Conservation (phyloP, 2,797 vertebrate species). For the Spinibarbus caldwelli region DNA sequence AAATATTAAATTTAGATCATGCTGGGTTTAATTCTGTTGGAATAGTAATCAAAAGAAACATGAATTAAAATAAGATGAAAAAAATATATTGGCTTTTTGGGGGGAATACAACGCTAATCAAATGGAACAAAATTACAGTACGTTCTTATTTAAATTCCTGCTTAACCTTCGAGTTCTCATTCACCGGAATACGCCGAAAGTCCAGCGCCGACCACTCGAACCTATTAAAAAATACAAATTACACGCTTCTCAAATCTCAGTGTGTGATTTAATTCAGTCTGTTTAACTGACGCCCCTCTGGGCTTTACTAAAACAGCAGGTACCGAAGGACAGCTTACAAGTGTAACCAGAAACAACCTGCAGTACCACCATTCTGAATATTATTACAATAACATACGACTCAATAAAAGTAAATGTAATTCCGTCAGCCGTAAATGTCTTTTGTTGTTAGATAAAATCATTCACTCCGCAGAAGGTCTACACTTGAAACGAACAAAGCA, state of each 20-base stretch:
- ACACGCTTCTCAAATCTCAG: conserved; percentile 42
- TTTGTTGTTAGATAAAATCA: conserved; percentile 35
- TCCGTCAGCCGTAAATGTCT: conserved; percentile 20
- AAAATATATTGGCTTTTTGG: conserved; percentile 70
- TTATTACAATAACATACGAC: conserved; percentile 34
- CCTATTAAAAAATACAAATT: conserved; percentile 53
- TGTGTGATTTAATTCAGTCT: conserved; percentile 51
- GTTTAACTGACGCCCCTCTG: conserved; percentile 35
- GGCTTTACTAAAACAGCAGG: conserved; percentile 35
- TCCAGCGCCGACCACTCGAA: conserved; percentile 38
- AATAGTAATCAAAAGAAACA: conserved; percentile 82
- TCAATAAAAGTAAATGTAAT: conserved; percentile 41
- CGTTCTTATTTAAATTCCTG: conserved; percentile 28
- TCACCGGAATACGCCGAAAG: background rate
- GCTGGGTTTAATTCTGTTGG: conserved; percentile 81
- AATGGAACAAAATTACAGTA: conserved; percentile 30
- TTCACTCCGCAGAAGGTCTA: background rate
- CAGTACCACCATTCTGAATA: conserved; percentile 27
- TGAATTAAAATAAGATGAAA: conserved; percentile 74
- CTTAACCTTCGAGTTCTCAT: conserved; percentile 40
- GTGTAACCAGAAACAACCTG: conserved; percentile 40
- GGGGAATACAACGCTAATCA: conserved; percentile 61
- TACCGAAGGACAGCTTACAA: conserved; percentile 18
- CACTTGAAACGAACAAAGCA: conserved; percentile 20
- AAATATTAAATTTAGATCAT: conserved; percentile 79